Base-by-base conservation (phyloP, 2,113 vertebrate species). In the Rhombomys opimus region DNA sequence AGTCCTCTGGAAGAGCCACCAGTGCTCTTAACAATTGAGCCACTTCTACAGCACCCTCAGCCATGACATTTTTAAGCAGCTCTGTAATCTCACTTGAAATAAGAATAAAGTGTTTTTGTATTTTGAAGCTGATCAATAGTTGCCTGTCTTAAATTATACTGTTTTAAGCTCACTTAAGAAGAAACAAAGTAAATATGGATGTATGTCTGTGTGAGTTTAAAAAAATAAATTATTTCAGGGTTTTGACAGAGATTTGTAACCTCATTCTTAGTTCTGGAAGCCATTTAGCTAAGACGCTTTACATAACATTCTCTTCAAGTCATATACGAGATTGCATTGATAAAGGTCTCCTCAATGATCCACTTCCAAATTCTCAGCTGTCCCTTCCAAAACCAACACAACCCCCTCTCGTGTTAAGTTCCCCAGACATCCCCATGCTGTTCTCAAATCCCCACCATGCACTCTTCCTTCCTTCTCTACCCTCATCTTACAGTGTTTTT, bases 121-220 rank as follows among this genome's bases (percentile, higher is more conserved):
- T 81, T 92, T 70, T 92, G 30, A 96, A 54, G 46, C 17, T 87
- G 7, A 92, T 54, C 23, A 93, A 89, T 67, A 90, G 84, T 52
- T 72, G 87, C 65, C 70, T 88, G 84, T 11, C 32, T 87, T 89
- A 86, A 68, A 63, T 72, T 35, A 89, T 30, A 50, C 77, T 94
- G 95, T 73, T 70, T 84, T 80, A 94, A 15, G 41, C 63, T 65
- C 15, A 41, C 38, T 85, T 85, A 63, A 46, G 14, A 65, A 65
- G 82, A 41, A 84, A 82, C 23, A 67, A 65, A 85, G 63, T 7
- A 50, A 67, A 32, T 27, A 50, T 50, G 3, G 14, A 65, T 17
- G 8, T 63, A 41, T 8, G 25, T 12, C 20, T 76, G 41, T 46
- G 7, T 78, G 50, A 57, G 46, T 38, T 27, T 78, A 86, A 90